Conservation (phyloP, 2,888 invertebrate genomes). For the Drosophila subsilvestris region DNA sequence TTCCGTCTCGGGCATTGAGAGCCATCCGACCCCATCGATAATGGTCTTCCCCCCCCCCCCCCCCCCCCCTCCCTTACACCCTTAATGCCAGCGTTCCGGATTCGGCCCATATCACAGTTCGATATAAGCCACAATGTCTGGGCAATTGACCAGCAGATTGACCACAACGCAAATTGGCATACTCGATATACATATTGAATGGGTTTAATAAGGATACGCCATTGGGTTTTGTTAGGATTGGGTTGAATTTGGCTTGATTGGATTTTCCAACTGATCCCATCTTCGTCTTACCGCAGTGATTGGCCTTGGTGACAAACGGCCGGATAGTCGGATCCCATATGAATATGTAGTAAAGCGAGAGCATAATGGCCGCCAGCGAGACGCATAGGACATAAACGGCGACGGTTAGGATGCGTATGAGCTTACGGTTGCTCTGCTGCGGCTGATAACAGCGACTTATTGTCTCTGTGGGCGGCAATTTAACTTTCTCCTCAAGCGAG, state of each 20-base stretch:
- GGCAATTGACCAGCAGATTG: constrained; percentile 6
- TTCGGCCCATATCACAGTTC: constrained; percentile 39
- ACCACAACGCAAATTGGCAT: background rate
- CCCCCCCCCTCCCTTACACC: background rate
- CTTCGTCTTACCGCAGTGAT: constrained; percentile 83
- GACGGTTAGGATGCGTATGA: constrained; percentile 95
- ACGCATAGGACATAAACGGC: constrained; percentile 97
- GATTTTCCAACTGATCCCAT: background rate
- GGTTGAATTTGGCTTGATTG: background rate
- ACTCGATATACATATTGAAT: background rate
- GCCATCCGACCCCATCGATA: constrained; percentile 1
- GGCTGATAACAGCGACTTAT: constrained; percentile 86
- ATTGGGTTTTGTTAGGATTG: background rate
- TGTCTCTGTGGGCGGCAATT: constrained; percentile 84
- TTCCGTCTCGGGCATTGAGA: constrained; percentile 30
- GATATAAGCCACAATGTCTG: constrained; percentile 26
- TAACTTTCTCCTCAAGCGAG: constrained; percentile 84
- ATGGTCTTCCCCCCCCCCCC: background rate
- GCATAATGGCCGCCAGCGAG: constrained; percentile 95
- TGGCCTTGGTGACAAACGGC: constrained; percentile 83
- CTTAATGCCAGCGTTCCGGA: background rate
- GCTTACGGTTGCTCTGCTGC: constrained; percentile 88
- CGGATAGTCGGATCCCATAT: constrained; percentile 92
- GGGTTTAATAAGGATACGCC: background rate
- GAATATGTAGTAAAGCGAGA: constrained; percentile 96